These are phyloP conservation scores for Augochlora pura DNA, from an alignment of 1,140 invertebrate species.

Conservation along the genomic window DNA sequence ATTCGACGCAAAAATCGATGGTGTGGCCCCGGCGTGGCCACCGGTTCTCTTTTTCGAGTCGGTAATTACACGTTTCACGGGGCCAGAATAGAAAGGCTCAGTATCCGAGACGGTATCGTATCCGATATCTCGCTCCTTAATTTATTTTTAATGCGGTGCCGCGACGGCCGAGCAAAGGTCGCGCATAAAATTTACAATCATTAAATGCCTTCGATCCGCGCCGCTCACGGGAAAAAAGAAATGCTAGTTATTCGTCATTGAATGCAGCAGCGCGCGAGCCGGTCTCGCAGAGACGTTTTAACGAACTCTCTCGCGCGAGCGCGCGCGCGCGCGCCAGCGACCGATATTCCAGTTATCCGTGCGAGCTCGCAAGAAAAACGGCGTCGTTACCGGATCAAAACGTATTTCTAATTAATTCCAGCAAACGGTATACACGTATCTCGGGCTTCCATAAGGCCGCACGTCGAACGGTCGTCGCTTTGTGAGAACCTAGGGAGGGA, in stretches of 20 bases:
- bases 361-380: background rate
- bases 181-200: slow-evolving; percentile 47
- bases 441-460: background rate
- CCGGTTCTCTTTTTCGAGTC: background rate
- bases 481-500: background rate
- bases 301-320: background rate
- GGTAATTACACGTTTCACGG: slow-evolving; percentile 23
- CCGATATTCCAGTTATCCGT: background rate
- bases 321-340: too few relatives aligned
- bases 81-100: slow-evolving; percentile 29
- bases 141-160: slow-evolving; percentile 42
- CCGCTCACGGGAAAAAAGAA: background rate
- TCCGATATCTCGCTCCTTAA: slow-evolving; percentile 34
- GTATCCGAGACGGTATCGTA: slow-evolving; percentile 9
- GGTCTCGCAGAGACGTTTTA: background rate
- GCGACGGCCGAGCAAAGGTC: slow-evolving; percentile 35
- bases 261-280: slow-evolving; percentile 13
- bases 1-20: slow-evolving; percentile 3
- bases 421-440: slow-evolving; percentile 28
- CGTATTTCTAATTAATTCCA: slow-evolving; percentile 43
- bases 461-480: slow-evolving; percentile 5
- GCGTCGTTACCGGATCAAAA: slow-evolving; percentile 20
- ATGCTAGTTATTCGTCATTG: slow-evolving; percentile 31
- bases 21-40: background rate
- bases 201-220: slow-evolving; percentile 32